Conservation (phyloP, 2,797 vertebrate genomes). For the Bucorvus abyssinicus region DNA sequence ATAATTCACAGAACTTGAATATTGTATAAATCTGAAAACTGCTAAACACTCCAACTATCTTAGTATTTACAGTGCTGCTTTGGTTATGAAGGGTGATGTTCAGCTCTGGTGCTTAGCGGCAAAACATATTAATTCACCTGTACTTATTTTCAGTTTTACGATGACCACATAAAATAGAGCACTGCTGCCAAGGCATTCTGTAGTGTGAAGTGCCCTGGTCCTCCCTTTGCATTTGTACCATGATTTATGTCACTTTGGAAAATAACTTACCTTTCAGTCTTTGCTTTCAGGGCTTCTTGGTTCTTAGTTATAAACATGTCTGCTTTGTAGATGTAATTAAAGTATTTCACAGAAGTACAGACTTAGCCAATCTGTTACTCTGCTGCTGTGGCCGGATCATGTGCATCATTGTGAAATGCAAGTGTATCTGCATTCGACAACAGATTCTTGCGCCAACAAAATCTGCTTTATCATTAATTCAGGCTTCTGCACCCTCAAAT, state of each 20-base stretch:
- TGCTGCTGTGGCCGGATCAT: background rate
- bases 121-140: background rate
- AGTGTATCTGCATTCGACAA: background rate
- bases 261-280: background rate
- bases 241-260: background rate
- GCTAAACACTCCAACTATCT: background rate
- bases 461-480: background rate
- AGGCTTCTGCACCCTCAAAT: background rate
- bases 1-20: background rate
- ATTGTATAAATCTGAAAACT: background rate
- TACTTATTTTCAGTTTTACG: background rate
- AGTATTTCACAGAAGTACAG: background rate
- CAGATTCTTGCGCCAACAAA: background rate
- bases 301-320: no score
- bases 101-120: background rate
- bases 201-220: background rate
- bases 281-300: background rate
- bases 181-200: background rate
- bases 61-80: background rate
- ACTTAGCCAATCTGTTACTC: background rate
- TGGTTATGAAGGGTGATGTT: background rate
- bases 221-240: background rate
- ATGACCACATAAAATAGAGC: background rate
- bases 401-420: background rate
- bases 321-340: background rate